A percentile compares a stretch with the other conserved stretches of the same genome.
phyloP scores from a whole-genome alignment of 2,797 vertebrate species.

The Emydoidea blandingii region DNA sequence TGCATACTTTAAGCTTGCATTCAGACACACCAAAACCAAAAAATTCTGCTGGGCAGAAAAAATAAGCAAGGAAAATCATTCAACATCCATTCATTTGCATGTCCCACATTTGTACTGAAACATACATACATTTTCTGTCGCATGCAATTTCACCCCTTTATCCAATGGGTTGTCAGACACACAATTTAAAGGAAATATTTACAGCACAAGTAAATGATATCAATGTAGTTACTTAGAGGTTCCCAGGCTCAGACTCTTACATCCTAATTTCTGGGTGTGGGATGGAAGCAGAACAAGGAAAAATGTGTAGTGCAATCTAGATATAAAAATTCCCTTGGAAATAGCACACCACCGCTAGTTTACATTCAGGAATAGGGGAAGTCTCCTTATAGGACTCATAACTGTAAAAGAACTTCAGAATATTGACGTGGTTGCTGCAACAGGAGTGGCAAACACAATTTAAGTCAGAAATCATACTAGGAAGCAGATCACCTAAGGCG shows the following conservation, averaged over 20 bases:
- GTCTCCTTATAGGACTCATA: neutral
- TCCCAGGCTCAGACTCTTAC: neutral
- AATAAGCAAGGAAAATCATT: neutral
- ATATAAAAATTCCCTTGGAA: neutral
- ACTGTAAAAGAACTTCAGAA: slow-evolving; percentile 4
- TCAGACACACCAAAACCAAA: neutral
- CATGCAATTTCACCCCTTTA: neutral
- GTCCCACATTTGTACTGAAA: neutral
- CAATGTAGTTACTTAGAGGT: neutral
- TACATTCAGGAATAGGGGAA: slow-evolving; percentile 2
- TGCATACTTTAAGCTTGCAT: neutral
- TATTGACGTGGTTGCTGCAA: slow-evolving; percentile 16
- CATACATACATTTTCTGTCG: neutral
- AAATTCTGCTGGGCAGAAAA: neutral
- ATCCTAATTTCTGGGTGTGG: neutral
- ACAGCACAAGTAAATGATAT: neutral
- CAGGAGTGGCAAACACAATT: neutral
- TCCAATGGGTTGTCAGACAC: neutral
- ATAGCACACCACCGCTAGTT: neutral
- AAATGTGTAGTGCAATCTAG: neutral
- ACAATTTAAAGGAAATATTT: neutral
- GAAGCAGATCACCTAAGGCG: neutral
- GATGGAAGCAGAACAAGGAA: neutral
- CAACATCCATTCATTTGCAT: neutral
- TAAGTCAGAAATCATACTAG: neutral